Conservation (phyloP, 2,113 vertebrate genomes). For the Daubentonia madagascariensis region DNA sequence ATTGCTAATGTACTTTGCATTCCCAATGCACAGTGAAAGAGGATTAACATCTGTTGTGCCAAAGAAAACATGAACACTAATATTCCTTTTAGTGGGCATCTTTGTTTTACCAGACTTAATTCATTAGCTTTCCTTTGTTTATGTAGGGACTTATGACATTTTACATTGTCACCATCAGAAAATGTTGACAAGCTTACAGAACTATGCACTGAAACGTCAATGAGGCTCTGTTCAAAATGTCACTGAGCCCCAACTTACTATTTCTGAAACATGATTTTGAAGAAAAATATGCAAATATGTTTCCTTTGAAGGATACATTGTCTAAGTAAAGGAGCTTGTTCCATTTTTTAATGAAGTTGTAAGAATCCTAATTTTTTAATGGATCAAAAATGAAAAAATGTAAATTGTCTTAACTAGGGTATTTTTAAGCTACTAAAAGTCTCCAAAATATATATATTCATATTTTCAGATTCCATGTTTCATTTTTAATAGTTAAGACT, state of each 20-base stretch:
- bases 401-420: background rate
- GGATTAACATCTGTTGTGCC: constrained; percentile 70
- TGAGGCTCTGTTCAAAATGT: background rate
- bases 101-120: constrained; percentile 16
- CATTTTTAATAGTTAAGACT: background rate
- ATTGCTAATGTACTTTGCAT: background rate
- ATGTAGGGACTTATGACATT: background rate
- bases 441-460: background rate
- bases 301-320: background rate
- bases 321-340: background rate
- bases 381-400: background rate
- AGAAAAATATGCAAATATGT: background rate
- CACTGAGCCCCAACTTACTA: background rate
- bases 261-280: background rate
- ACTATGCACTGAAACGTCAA: background rate
- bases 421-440: background rate
- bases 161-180: background rate
- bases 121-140: constrained; percentile 23
- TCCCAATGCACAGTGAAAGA: constrained; percentile 50
- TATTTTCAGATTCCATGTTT: background rate
- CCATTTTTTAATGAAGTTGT: background rate
- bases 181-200: background rate
- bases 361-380: background rate
- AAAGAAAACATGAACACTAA: constrained; percentile 7
- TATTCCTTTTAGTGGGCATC: constrained; percentile 32